Conservation (phyloP, 1,140 invertebrate species). For the Macrostomum lignano region DNA sequence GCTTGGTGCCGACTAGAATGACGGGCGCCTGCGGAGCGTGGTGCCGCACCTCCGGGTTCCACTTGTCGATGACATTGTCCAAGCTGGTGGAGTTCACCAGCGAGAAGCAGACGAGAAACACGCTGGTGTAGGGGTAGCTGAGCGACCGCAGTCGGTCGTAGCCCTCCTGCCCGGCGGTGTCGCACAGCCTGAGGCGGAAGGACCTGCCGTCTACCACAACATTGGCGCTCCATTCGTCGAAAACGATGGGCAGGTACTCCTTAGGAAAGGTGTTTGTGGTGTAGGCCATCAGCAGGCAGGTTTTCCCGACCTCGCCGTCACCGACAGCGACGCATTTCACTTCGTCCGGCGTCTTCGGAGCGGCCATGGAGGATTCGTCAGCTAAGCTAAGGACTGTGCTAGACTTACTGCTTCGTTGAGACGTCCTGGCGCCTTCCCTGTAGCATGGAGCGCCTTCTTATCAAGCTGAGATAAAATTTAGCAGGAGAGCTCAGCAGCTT, state of each 20-base stretch:
- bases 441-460: too few species aligned
- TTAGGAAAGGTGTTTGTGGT: background rate
- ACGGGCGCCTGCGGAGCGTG: constrained; percentile 88
- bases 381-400: constrained; percentile 3
- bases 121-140: constrained; percentile 86
- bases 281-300: constrained; percentile 4
- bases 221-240: constrained; percentile 70
- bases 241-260: constrained; percentile 1
- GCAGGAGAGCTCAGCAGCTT: too few species aligned
- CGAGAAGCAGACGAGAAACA: constrained; percentile 89
- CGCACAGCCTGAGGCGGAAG: constrained; percentile 60
- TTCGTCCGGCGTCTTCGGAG: too few species aligned
- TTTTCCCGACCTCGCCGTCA: constrained; percentile 4
- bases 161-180: constrained; percentile 47
- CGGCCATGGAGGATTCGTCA: too few species aligned
- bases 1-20: constrained; percentile 83
- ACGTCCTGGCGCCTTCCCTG: too few species aligned
- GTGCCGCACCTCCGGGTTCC: constrained; percentile 98
- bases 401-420: too few species aligned
- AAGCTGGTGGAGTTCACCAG: constrained; percentile 91
- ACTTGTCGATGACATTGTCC: constrained; percentile 99
- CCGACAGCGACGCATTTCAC: constrained; percentile 86
- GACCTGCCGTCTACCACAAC: constrained; percentile 96
- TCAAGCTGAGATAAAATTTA: too few species aligned
- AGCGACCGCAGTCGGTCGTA: constrained; percentile 74